Conservation (phyloP, 2,797 vertebrate species). For the Thripadectes ignobilis region DNA sequence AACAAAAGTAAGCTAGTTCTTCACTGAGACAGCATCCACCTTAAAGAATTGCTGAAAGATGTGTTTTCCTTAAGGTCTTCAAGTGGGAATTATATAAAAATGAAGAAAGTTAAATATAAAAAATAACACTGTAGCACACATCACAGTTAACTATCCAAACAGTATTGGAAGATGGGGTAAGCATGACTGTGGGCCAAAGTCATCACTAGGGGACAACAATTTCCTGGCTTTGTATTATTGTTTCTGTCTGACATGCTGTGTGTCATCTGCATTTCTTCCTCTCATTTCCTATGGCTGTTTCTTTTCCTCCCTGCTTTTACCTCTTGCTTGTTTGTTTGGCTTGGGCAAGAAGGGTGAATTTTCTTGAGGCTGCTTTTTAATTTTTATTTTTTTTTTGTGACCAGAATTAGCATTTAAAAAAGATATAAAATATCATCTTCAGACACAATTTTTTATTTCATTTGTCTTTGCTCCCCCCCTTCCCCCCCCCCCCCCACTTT, state of each 20-base stretch:
- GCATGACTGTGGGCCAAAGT: not conserved
- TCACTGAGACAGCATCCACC: not conserved
- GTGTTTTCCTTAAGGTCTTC: not conserved
- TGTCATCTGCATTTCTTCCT: slow-evolving; percentile 15
- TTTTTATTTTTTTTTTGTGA: not conserved
- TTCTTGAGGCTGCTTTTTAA: not conserved
- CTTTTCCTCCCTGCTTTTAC: slow-evolving; percentile 24
- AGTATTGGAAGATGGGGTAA: not conserved
- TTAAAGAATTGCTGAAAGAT: not conserved
- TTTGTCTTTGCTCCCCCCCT: not conserved
- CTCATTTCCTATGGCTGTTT: slow-evolving; percentile 49
- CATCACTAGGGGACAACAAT: slow-evolving; percentile 13
- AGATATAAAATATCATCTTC: not conserved
- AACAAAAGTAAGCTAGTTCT: not conserved
- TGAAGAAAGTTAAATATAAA: not conserved
- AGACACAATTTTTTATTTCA: not conserved
- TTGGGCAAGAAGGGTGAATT: not conserved
- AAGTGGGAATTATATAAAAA: not conserved
- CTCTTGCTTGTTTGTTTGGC: not conserved
- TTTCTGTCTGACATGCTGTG: slow-evolving; percentile 33
- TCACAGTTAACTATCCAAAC: not conserved
- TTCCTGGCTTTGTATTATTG: slow-evolving; percentile 48
- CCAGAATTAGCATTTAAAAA: not conserved
- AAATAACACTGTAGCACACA: not conserved
- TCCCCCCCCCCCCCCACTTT: not conserved